Evolutionary conservation across 1,140 invertebrate genomes (phyloP), one percentile per base, ranked within the genome.

Genomic region (Branchinecta lindahli): DNA sequence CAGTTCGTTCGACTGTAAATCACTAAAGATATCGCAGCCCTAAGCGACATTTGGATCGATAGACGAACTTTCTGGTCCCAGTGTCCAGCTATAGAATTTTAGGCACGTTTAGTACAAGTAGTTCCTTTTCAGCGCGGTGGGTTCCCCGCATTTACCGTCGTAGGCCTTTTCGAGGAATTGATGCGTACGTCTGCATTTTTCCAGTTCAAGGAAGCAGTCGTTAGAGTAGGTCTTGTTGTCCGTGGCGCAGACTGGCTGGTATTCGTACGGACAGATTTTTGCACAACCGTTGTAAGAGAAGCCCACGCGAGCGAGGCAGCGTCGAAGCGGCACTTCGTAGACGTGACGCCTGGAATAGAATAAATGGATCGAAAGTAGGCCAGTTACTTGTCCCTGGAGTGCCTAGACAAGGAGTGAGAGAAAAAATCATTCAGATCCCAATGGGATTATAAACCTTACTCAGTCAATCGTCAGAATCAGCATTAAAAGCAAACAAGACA

Each of bases 211-310:
- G 83, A 95, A 94, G 77, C 94, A 96, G 73, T 88, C 87, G 78
- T 96, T 96, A 74, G 88, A 87, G 83, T 96, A 96, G 0, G 91
- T 94, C 80, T 88, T 89, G 61, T 85, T 85, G 77, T 96, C 91
- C 1, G 87, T 88, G 20, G 90, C 92, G 78, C 93, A 96, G 10
- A 94, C 88, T 0, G 91, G 91, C 75, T 94, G 89, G 77, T 90
- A 92, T 70, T 90, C 87, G 0, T 85, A 82, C 3, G 90, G 86
- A 77, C 92, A 96, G 71, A 92, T 88, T 74, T 86, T 85, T 21
- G 89, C 87, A 75, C 92, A 95, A 18, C 90, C 90, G 66, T 85
- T 84, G 79, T 91, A 91, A 72, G 88, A 83, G 80, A 93, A 92
- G 44, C 88, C 87, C 67, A 88, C 82, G 10, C 92, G 79, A 12